Base-by-base conservation (phyloP, 2,797 vertebrate species). In the Coluber constrictor region DNA sequence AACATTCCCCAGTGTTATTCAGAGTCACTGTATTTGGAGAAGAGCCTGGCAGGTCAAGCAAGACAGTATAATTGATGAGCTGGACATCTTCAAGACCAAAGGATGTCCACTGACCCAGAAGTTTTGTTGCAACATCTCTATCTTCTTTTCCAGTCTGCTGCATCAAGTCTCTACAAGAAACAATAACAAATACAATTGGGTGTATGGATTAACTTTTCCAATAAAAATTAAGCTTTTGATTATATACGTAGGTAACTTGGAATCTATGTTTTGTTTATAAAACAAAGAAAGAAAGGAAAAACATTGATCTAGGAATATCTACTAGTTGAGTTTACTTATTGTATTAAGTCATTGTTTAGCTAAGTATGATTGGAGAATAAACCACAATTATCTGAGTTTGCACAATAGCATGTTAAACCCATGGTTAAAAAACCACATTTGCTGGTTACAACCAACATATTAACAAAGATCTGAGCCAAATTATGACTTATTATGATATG, bases 61-160 rank as follows among this genome's bases (percentile, higher is more conserved):
- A 97, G 93, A 98, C 98, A 0, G 98, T 98, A 95, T 99, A 98
- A 98, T 99, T 99, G 95, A 98, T 97, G 94, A 99, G 95, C 91
- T 90, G 98, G 93, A 99, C 96, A n/a, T 98, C 98, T 90, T 98
- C 98, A 94, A 99, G 96, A 87, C 99, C 98, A 51, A 98, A 96
- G 87, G 98, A 98, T 89, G 96, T 97, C 99, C 99, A 99, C n/a
- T 97, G 98, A 94, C 95, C 97, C 97, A 97, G 98, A 88, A 99
- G 98, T 88, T 97, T 97, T 95, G 96, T 95, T 90, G 98, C 98
- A 94, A 97, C 93, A 66, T 97, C 97, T 91, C 96, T 97, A 92
- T 98, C 98, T 2, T 97, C 97, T 93, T 97, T 97, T 91, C 94
- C 90, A 94, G 97, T 94, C 55, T 98, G 93, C 93, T 97, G 96